These are phyloP conservation scores for Halocynthia roretzi DNA, from an alignment of 23 tunicate genomes.

Conservation along the genomic window DNA sequence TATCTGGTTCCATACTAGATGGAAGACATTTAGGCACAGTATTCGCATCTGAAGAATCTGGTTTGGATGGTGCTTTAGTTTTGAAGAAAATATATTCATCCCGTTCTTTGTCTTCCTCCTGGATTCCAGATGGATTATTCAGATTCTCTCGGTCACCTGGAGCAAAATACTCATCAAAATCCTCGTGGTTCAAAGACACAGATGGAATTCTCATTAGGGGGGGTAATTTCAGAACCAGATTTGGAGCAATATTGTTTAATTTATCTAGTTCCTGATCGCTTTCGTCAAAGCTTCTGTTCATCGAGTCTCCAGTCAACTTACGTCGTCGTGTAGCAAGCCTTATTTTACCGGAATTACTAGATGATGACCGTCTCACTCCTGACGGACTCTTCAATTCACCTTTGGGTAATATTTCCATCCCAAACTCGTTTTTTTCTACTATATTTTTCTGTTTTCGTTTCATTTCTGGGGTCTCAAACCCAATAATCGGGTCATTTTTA, in stretches of 20 bases:
- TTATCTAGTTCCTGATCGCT: background rate
- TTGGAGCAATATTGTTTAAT: background rate
- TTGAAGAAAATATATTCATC: background rate
- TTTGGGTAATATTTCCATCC: too few species aligned
- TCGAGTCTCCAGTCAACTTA: slow-evolving; percentile 24
- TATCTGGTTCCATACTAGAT: too few species aligned
- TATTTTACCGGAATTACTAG: slow-evolving; percentile 16
- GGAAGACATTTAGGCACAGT: too few species aligned
- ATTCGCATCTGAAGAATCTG: too few species aligned
- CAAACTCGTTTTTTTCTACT: too few species aligned
- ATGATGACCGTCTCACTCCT: background rate
- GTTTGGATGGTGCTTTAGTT: background rate
- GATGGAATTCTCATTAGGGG: slow-evolving; percentile 58
- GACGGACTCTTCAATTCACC: background rate
- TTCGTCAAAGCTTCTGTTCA: background rate
- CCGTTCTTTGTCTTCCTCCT: background rate
- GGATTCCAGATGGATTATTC: background rate
- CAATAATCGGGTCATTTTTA: slow-evolving; percentile 8
- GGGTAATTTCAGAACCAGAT: slow-evolving; percentile 1
- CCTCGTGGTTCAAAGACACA: slow-evolving; percentile 60
- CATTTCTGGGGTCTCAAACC: slow-evolving; percentile 17
- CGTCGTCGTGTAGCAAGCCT: slow-evolving; percentile 29
- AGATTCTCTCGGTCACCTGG: background rate
- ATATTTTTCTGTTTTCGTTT: too few species aligned
- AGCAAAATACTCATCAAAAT: slow-evolving; percentile 57